Conservation (phyloP, 1,140 invertebrate species). For the Nilaparvata lugens region DNA sequence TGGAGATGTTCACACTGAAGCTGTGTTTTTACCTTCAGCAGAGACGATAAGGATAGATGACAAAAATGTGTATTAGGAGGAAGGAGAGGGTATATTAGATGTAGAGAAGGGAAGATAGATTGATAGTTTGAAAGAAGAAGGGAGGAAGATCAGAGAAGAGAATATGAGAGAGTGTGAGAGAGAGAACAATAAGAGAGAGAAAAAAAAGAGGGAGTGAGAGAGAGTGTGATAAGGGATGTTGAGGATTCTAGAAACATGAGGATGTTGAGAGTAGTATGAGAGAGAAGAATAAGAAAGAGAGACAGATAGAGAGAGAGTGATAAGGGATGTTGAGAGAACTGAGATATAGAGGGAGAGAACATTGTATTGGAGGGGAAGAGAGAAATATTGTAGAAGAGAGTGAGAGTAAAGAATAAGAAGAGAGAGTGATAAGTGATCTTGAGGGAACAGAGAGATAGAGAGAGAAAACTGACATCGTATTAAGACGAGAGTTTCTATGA, state of each 20-base stretch:
- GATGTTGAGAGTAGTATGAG: slow-evolving; percentile 51
- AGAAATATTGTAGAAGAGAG: slow-evolving; percentile 71
- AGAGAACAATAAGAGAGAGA: no score
- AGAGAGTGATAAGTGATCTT: slow-evolving; percentile 85
- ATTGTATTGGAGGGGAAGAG: no score
- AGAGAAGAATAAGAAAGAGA: slow-evolving; percentile 1
- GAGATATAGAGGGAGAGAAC: slow-evolving; percentile 37
- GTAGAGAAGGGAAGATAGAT: slow-evolving; percentile 42
- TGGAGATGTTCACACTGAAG: no score
- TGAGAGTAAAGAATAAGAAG: slow-evolving; percentile 80
- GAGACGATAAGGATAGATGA: no score
- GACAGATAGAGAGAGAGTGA: slow-evolving; percentile 51
- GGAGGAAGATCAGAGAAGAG: slow-evolving; percentile 67
- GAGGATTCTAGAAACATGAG: slow-evolving; percentile 44
- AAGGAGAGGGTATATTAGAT: no score
- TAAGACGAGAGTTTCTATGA: no score
- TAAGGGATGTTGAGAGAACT: slow-evolving; percentile 67
- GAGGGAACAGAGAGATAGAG: slow-evolving; percentile 72
- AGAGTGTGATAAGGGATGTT: no score
- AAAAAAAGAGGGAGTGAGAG: no score
- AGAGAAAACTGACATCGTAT: slow-evolving; percentile 87
- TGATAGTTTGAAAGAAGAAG: slow-evolving; percentile 74
- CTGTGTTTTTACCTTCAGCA: no score
- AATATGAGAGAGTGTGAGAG: slow-evolving; percentile 86
- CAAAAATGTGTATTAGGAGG: no score